A percentile compares a stretch with the other conserved stretches of the same genome.
phyloP scores from a whole-genome alignment of 1,140 invertebrate species.

The Rhyzopertha dominica region DNA sequence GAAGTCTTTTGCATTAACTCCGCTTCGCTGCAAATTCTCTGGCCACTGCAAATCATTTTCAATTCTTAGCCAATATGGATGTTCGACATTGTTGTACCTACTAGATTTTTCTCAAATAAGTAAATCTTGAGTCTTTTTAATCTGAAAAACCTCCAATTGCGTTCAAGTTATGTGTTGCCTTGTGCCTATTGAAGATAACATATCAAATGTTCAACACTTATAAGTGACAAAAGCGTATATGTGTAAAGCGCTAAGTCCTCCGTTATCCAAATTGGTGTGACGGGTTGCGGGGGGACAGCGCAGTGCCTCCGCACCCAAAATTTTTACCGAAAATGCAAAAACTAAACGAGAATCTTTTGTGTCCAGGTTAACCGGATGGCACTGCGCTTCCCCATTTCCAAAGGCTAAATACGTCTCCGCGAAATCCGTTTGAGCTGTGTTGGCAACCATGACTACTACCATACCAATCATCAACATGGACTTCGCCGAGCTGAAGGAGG shows the following conservation, averaged over 20 bases:
- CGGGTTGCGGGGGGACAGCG: constrained; percentile 41
- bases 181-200: too few species aligned
- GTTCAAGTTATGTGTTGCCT: too few species aligned
- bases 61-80: too few species aligned
- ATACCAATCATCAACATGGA: constrained; percentile 84
- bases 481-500: constrained; percentile 72
- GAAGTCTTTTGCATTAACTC: background rate
- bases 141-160: too few species aligned
- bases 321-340: constrained; percentile 21
- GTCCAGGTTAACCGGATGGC: constrained; percentile 45
- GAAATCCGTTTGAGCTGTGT: constrained; percentile 47
- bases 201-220: too few species aligned
- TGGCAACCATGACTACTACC: constrained; percentile 52
- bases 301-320: constrained; percentile 44
- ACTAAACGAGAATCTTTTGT: constrained; percentile 32
- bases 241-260: constrained; percentile 16
- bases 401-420: constrained; percentile 40
- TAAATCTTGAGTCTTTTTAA: too few species aligned
- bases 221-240: too few species aligned
- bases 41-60: too few species aligned
- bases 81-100: too few species aligned
- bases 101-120: too few species aligned
- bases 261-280: constrained; percentile 15
- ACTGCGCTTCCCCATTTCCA: constrained; percentile 40
- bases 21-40: too few species aligned